Evolutionary conservation across 2,113 vertebrate genomes (phyloP), one percentile per base, ranked within the genome.

Genomic region (Neodontobutis hainanensis): DNA sequence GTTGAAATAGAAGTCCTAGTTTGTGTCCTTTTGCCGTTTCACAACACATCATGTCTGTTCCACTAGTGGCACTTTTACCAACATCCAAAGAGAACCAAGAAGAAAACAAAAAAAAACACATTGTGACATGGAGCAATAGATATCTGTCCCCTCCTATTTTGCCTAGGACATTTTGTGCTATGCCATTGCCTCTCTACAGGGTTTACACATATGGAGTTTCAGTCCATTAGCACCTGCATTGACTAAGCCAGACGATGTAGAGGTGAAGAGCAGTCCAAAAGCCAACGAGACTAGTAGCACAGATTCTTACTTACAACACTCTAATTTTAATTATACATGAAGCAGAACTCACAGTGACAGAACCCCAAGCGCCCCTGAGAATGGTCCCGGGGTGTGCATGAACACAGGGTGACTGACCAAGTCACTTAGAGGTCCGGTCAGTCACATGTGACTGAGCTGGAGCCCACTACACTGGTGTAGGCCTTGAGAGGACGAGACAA

Each of bases 321-420:
- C 51, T 73, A 2, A 48, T 81, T 79, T 89, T 65, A 90, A 89
- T 86, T 80, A 86, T 88, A 85, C 66, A 92, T 90, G 85, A 89
- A 71, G 65, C 70, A 59, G 66, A 78, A 85, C 68, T 83, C 83
- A 72, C 65, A 61, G 65, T 72, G 81, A 88, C 81, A 80, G 83
- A 77, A 73, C 77, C 62, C 58, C 71, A 27, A 70, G 50, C 8
- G 53, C 72, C 75, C 65, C 70, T 42, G 61, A 75, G 66, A 75
- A 53, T 19, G 38, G 70, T 67, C 75, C 79, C 73, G 61, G 10
- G 11, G 47, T 68, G 60, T 65, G 68, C 70, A 73, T 38, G 78
- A 84, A 86, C 84, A 80, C 68, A 64, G 56, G 71, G 70, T 81
- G 83, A 82, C 68, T 73, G 87, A 85, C 84, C 80, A 61, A 82